Evolutionary conservation across 2,113 vertebrate genomes (phyloP).

Genomic region (Craseonycteris thonglongyai): DNA sequence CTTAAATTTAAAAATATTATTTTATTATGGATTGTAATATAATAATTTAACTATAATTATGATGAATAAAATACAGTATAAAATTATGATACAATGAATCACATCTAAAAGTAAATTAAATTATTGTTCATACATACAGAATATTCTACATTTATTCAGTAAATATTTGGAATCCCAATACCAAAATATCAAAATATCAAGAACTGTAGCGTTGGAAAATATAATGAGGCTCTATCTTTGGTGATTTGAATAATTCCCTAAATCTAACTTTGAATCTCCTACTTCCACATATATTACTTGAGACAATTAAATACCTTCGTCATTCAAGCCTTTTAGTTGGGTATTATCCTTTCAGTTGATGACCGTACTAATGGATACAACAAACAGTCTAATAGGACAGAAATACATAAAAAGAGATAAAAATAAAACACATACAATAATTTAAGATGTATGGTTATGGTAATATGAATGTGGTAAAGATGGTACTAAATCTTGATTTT

Average conservation of each 20-base stretch:
- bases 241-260: not conserved
- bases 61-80: not conserved
- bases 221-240: not conserved
- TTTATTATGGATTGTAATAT: not conserved
- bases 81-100: not conserved
- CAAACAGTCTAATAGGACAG: not conserved
- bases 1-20: not conserved
- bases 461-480: not conserved
- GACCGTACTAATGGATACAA: not conserved
- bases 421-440: not conserved
- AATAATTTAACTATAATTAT: not conserved
- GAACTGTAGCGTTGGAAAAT: not conserved
- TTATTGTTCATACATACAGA: not conserved
- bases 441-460: not conserved
- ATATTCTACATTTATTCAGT: not conserved
- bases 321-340: not conserved
- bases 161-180: not conserved
- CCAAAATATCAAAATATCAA: not conserved
- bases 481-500: not conserved
- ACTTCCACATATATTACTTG: not conserved
- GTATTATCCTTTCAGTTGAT: not conserved
- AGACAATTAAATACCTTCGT: not conserved
- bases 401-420: not conserved
- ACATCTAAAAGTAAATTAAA: not conserved
- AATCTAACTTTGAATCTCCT: not conserved